phyloP scores from a whole-genome alignment of 1,140 invertebrate genomes.

The Neodiprion pinetum region DNA sequence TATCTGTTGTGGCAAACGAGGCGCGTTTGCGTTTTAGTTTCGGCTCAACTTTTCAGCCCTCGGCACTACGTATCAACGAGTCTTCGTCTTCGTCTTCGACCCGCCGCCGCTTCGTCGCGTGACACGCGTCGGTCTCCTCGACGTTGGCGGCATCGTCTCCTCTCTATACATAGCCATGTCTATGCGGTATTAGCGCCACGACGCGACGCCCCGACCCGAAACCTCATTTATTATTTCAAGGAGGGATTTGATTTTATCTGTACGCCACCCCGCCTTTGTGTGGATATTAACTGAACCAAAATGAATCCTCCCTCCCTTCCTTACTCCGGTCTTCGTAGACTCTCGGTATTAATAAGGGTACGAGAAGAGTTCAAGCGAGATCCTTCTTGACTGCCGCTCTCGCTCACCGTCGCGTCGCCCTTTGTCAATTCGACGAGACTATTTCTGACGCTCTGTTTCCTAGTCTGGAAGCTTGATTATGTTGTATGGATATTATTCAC shows the following conservation, averaged over 20 bases:
- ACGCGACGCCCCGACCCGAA: neutral
- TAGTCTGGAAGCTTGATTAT: no score
- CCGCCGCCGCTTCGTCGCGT: neutral
- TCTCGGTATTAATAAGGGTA: no score
- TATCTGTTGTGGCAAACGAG: constrained; percentile 1
- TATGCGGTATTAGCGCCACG: neutral
- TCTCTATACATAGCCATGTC: neutral
- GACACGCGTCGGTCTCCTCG: neutral
- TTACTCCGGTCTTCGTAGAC: no score
- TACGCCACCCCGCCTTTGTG: neutral
- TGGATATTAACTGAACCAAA: neutral
- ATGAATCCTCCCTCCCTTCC: neutral
- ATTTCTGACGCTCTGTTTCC: no score
- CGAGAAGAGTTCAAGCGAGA: no score
- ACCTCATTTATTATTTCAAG: constrained; percentile 4
- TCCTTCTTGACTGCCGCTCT: no score
- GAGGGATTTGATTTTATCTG: neutral
- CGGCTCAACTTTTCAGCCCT: neutral
- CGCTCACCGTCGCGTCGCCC: no score
- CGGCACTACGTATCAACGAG: neutral
- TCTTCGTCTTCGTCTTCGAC: no score
- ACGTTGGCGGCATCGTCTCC: no score
- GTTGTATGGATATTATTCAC: no score
- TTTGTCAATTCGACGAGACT: no score
- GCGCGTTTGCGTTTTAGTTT: constrained; percentile 2